phyloP scores from a whole-genome alignment of 35 echinoderm and acorn worm species.

The Diadema setosum region DNA sequence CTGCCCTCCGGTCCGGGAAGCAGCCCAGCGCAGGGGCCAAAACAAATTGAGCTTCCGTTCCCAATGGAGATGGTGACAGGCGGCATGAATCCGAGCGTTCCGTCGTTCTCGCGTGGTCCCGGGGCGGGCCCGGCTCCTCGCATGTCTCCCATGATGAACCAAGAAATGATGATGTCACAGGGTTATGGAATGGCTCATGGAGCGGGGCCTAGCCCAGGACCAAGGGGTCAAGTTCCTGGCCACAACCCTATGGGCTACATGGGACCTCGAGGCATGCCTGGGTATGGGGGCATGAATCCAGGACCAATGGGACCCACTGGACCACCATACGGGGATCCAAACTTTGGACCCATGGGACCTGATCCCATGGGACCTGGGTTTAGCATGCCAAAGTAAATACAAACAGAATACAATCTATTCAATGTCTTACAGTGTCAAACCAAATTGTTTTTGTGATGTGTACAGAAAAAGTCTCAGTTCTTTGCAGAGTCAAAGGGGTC shows the following conservation, averaged over 20 bases:
- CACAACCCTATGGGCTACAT: slow-evolving; percentile 40
- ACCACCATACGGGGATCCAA: slow-evolving; percentile 45
- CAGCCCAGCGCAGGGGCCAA: slow-evolving; percentile 51
- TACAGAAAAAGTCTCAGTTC: too few relatives aligned
- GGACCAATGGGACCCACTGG: slow-evolving; percentile 16
- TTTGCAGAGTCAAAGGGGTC: too few relatives aligned
- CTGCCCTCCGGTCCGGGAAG: slow-evolving; percentile 22
- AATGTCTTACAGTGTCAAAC: not conserved
- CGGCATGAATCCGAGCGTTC: slow-evolving; percentile 34
- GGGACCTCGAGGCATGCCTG: slow-evolving; percentile 47
- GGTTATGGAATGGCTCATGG: slow-evolving; percentile 10
- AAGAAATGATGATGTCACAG: slow-evolving; percentile 20
- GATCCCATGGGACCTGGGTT: slow-evolving; percentile 50
- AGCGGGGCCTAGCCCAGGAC: slow-evolving; percentile 22
- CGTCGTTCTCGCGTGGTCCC: slow-evolving; percentile 37
- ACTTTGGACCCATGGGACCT: slow-evolving; percentile 62
- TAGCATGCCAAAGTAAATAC: slow-evolving; percentile 54
- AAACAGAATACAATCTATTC: not conserved
- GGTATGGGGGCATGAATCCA: slow-evolving; percentile 23
- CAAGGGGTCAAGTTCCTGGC: not conserved
- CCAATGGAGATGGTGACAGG: slow-evolving; percentile 90
- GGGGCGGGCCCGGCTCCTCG: slow-evolving; percentile 29
- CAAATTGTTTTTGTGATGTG: not conserved
- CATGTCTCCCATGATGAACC: slow-evolving; percentile 34
- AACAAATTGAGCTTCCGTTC: slow-evolving; percentile 98